phyloP scores from a whole-genome alignment of 1,140 invertebrate species.

The Cotesia glomerata region DNA sequence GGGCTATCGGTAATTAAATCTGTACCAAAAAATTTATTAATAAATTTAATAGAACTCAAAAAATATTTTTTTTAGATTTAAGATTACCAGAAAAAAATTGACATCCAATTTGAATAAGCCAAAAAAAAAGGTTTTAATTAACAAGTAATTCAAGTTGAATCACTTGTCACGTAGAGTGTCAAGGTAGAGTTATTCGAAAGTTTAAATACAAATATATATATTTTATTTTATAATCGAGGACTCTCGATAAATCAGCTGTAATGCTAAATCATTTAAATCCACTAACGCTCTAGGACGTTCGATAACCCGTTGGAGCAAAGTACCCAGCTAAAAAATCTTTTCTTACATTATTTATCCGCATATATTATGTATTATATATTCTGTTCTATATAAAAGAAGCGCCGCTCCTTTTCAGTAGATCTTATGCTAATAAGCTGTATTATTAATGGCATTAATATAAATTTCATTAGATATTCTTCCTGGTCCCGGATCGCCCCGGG shows the following conservation, averaged over 20 bases:
- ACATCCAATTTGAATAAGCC: neutral
- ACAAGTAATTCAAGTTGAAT: constrained; percentile 6
- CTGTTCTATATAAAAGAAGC: neutral
- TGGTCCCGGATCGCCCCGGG: neutral
- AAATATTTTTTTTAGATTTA: too few species aligned
- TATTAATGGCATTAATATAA: constrained; percentile 14
- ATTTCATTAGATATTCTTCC: constrained; percentile 9
- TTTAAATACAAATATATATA: neutral
- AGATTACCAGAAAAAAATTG: too few species aligned
- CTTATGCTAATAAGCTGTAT: constrained; percentile 3
- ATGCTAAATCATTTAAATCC: neutral
- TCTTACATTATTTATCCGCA: too few species aligned
- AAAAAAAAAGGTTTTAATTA: neutral
- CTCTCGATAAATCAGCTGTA: neutral
- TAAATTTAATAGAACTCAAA: too few species aligned
- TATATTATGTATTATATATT: neutral
- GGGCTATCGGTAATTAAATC: neutral
- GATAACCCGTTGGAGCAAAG: neutral
- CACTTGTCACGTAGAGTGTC: constrained; percentile 22
- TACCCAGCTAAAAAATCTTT: neutral
- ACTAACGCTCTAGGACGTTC: neutral
- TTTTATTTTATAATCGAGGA: neutral
- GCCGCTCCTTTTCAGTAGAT: neutral
- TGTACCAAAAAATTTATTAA: too few species aligned
- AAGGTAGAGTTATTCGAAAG: constrained; percentile 17